A percentile compares a stretch with the other conserved stretches of the same genome.
Conservation (phyloP, 1,140 invertebrate genomes). For the Trachymyrmex septentrionalis region DNA sequence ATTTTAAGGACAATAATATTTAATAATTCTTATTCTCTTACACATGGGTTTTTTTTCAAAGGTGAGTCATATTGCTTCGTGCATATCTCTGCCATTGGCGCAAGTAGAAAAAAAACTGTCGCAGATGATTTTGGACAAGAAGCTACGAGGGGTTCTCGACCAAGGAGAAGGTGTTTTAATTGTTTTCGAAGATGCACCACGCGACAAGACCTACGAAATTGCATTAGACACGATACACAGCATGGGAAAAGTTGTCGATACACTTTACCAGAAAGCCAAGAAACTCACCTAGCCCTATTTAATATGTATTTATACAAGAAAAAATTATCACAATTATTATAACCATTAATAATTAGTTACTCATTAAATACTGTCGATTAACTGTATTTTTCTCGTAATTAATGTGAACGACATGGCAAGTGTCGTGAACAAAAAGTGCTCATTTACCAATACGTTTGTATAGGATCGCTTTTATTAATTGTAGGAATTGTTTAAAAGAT, state of each 20-base stretch:
- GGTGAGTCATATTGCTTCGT: slow-evolving; percentile 93
- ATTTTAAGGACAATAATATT: slow-evolving; percentile 16
- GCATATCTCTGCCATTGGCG: slow-evolving; percentile 95
- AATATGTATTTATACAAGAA: slow-evolving; percentile 80
- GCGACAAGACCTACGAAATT: slow-evolving; percentile 99
- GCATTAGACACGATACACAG: slow-evolving; percentile 98
- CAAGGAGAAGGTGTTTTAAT: slow-evolving; percentile 99
- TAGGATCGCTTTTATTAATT: slow-evolving; percentile 58
- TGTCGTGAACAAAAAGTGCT: slow-evolving; percentile 45
- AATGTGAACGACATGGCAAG: slow-evolving; percentile 13
- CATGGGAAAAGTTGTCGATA: slow-evolving; percentile 99
- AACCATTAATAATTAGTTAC: slow-evolving; percentile 79
- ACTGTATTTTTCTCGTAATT: slow-evolving; percentile 73
- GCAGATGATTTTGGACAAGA: slow-evolving; percentile 99
- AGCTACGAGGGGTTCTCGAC: slow-evolving; percentile 98
- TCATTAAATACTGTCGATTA: slow-evolving; percentile 78
- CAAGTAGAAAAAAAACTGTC: slow-evolving; percentile 99
- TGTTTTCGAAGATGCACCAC: slow-evolving; percentile 97
- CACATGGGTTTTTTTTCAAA: slow-evolving; percentile 76
- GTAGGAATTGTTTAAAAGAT: slow-evolving; percentile 53
- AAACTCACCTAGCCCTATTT: slow-evolving; percentile 94
- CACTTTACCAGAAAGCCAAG: slow-evolving; percentile 99
- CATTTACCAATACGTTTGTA: slow-evolving; percentile 48
- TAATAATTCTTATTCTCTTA: slow-evolving; percentile 8
- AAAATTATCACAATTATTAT: slow-evolving; percentile 82